phyloP scores from a whole-genome alignment of 2,888 invertebrate genomes.

The Apamea anceps region DNA sequence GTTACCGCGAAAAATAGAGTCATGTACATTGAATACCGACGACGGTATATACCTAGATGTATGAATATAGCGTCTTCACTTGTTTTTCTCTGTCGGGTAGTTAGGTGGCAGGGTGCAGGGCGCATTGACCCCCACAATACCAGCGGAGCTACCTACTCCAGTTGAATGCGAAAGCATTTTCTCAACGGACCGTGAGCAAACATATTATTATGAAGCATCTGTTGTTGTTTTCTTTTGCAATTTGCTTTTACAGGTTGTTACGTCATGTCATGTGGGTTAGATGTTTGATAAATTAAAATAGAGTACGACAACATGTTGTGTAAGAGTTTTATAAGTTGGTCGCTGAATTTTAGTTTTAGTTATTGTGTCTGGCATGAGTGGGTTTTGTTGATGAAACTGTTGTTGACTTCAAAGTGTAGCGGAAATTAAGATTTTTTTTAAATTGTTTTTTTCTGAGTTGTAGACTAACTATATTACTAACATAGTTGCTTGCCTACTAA shows the following conservation, averaged over 20 bases:
- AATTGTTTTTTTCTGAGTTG: not conserved
- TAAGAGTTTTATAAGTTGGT: slow-evolving; percentile 24
- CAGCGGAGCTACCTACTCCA: slow-evolving; percentile 67
- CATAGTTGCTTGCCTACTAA: not conserved
- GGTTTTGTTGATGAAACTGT: not conserved
- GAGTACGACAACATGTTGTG: slow-evolving; percentile 17
- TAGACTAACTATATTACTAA: not conserved
- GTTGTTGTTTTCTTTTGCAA: slow-evolving; percentile 60
- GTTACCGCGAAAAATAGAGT: slow-evolving; percentile 54
- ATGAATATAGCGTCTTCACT: slow-evolving; percentile 61
- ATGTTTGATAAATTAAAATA: slow-evolving; percentile 48
- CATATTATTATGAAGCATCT: slow-evolving; percentile 64
- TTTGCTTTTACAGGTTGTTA: slow-evolving; percentile 60
- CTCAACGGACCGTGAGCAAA: slow-evolving; percentile 69
- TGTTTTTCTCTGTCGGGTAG: slow-evolving; percentile 74
- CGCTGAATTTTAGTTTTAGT: slow-evolving; percentile 1
- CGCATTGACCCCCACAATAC: slow-evolving; percentile 65
- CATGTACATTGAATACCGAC: slow-evolving; percentile 57
- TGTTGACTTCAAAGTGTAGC: not conserved
- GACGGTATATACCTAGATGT: slow-evolving; percentile 37
- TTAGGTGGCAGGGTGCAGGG: slow-evolving; percentile 56
- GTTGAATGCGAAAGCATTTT: slow-evolving; percentile 75
- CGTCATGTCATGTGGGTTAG: slow-evolving; percentile 42
- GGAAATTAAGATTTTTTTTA: not conserved
- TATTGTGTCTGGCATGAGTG: not conserved